Evolutionary conservation across 2,113 vertebrate species (phyloP).

Genomic region (Hippocampus guttulatus): DNA sequence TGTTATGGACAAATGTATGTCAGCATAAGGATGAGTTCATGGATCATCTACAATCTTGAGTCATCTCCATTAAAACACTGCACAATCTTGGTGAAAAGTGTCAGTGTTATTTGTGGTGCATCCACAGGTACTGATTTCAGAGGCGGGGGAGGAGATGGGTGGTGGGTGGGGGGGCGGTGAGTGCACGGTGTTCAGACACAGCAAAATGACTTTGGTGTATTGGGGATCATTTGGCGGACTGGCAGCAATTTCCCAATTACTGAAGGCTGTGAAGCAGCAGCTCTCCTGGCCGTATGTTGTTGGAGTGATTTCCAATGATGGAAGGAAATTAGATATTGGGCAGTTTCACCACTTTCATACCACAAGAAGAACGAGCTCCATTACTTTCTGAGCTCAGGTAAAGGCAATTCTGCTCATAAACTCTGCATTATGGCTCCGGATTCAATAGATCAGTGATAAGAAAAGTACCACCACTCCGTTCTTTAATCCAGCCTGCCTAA

Average conservation of each 20-base stretch:
- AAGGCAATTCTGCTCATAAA: not conserved
- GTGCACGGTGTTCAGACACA: conserved; percentile 45
- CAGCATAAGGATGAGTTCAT: not conserved
- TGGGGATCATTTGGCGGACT: conserved; percentile 57
- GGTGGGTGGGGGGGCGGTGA: not conserved
- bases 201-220: conserved; percentile 53
- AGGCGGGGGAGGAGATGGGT: not conserved
- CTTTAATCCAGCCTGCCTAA: not conserved
- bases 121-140: conserved; percentile 35
- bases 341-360: conserved; percentile 13
- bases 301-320: conserved; percentile 43
- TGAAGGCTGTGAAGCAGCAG: conserved; percentile 43
- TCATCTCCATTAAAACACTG: not conserved
- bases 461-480: not conserved
- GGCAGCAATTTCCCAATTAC: conserved; percentile 65
- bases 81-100: not conserved
- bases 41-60: not conserved
- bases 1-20: not conserved
- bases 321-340: conserved; percentile 42
- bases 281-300: conserved; percentile 27
- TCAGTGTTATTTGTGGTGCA: conserved; percentile 21
- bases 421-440: not conserved
- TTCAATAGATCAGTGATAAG: not conserved
- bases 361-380: conserved; percentile 13
- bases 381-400: not conserved